Percentiles rank a stretch among this genome's conserved stretches.
These are phyloP conservation scores for Thamnaconus septentrionalis DNA, from an alignment of 2,113 vertebrate genomes.

Conservation along the genomic window DNA sequence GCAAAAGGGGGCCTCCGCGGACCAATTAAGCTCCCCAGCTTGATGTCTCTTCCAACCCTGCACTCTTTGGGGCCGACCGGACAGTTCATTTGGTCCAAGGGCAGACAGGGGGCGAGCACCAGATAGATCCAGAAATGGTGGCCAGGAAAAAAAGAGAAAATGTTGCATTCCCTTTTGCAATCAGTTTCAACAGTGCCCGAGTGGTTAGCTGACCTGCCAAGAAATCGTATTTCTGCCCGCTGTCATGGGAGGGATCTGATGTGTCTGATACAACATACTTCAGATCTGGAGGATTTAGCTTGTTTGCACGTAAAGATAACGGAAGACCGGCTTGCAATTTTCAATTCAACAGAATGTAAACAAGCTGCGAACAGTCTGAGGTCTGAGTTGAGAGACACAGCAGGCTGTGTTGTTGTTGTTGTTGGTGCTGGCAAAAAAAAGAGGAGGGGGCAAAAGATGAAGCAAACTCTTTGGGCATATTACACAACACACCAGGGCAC, in stretches of 20 bases:
- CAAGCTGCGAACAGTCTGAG: slow-evolving; percentile 27
- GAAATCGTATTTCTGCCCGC: slow-evolving; percentile 15
- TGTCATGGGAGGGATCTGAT: not conserved
- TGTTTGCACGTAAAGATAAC: no score
- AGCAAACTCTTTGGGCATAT: slow-evolving; percentile 46
- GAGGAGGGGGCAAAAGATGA: not conserved
- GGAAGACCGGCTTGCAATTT: not conserved
- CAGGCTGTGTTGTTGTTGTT: not conserved
- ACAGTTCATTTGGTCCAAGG: slow-evolving; percentile 54
- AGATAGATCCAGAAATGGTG: slow-evolving; percentile 10
- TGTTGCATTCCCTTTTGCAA: not conserved
- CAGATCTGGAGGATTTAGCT: no score
- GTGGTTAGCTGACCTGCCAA: slow-evolving; percentile 2
- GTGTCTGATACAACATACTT: no score
- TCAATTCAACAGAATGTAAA: slow-evolving; percentile 27
- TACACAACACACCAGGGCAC: slow-evolving; percentile 60
- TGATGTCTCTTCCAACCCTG: slow-evolving; percentile 36
- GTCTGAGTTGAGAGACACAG: slow-evolving; percentile 5
- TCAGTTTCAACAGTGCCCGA: slow-evolving; percentile 6
- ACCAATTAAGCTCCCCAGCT: slow-evolving; percentile 58
- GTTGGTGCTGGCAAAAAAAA: not conserved
- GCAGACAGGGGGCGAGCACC: not conserved
- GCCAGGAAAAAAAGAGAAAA: slow-evolving; percentile 1
- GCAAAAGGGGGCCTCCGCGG: slow-evolving; percentile 29
- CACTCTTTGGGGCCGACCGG: slow-evolving; percentile 18